A percentile compares a stretch with the other conserved stretches of the same genome.
These are phyloP conservation scores for Plecotus auritus DNA, from an alignment of 2,113 vertebrate species.

Conservation along the genomic window DNA sequence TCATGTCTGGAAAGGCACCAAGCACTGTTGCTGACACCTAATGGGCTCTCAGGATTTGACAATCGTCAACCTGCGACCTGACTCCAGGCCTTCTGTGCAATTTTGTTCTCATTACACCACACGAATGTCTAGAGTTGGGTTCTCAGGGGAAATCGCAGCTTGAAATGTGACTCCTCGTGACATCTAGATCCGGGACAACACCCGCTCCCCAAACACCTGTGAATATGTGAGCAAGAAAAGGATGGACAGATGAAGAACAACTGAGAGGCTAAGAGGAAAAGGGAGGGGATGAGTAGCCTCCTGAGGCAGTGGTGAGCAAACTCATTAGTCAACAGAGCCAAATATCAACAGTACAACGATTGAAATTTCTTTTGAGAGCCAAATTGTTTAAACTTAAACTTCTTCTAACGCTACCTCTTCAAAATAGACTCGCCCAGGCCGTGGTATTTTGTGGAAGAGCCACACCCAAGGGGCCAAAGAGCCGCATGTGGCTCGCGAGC, in stretches of 20 bases:
- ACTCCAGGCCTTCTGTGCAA: neutral
- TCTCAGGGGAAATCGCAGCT: neutral
- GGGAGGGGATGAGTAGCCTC: too few relatives aligned
- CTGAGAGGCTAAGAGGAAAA: rapidly evolving
- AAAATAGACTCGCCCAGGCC: too few relatives aligned
- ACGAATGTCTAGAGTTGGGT: neutral
- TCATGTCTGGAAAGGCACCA: neutral
- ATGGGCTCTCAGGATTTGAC: neutral
- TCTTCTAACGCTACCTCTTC: too few relatives aligned
- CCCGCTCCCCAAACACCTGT: neutral
- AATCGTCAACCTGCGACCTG: neutral
- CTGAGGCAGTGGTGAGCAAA: neutral
- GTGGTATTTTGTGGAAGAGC: too few relatives aligned
- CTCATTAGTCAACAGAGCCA: too few relatives aligned
- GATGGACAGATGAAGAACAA: neutral
- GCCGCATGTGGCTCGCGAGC: too few relatives aligned
- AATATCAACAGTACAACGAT: too few relatives aligned
- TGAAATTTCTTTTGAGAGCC: too few relatives aligned
- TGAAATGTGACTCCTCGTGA: neutral
- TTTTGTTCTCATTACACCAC: neutral
- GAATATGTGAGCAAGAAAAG: neutral
- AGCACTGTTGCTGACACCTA: neutral
- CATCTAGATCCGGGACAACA: neutral
- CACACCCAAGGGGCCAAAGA: too few relatives aligned
- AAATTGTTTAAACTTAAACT: too few relatives aligned